phyloP scores from a whole-genome alignment of 2,113 vertebrate genomes.

The Ctenomys sociabilis region DNA sequence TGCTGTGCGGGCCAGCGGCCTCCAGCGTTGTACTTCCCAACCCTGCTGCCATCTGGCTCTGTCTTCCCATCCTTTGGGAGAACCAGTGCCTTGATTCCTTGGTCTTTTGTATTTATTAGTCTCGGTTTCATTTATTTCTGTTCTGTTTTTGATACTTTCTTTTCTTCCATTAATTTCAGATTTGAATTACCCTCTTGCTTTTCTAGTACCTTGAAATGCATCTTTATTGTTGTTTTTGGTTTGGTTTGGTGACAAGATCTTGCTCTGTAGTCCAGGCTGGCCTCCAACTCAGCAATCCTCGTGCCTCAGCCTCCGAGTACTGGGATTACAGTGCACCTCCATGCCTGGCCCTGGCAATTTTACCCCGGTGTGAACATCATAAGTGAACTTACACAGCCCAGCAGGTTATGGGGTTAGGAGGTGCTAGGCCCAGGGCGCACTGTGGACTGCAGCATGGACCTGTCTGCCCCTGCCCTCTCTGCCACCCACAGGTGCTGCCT shows the following conservation, averaged over 20 bases:
- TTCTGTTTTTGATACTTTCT: background rate
- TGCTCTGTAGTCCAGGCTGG: background rate
- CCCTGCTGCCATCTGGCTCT: background rate
- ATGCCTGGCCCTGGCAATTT: background rate
- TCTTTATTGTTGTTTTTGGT: background rate
- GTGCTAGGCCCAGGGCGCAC: background rate
- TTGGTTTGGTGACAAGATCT: background rate
- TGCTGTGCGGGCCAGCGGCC: too few relatives aligned
- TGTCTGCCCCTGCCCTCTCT: background rate
- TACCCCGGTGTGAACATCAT: background rate
- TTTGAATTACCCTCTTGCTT: background rate
- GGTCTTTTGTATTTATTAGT: background rate
- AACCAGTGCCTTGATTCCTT: background rate
- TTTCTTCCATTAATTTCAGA: background rate
- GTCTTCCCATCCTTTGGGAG: background rate
- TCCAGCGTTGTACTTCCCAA: too few relatives aligned
- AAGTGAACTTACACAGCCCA: background rate
- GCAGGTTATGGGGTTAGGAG: background rate
- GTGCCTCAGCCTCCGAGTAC: background rate
- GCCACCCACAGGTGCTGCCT: background rate
- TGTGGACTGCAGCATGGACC: background rate
- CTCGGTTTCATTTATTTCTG: background rate
- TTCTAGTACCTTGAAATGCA: background rate
- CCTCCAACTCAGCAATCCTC: background rate
- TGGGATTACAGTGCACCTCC: background rate